Evolutionary conservation across 2,888 invertebrate species (phyloP).

Genomic region (Neoitamus cyanurus): DNA sequence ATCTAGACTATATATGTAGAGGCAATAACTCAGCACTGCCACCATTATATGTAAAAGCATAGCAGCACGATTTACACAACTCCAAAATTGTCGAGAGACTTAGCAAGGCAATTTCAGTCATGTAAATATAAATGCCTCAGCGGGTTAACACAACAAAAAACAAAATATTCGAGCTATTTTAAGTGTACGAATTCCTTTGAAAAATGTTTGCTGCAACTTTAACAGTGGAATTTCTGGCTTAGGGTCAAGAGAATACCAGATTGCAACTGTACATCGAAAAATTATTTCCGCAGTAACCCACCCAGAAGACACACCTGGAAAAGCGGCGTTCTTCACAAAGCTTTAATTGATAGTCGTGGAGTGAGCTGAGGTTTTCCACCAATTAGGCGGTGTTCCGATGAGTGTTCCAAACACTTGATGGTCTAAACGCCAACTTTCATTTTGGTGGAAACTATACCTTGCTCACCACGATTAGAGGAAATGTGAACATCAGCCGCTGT

Average conservation of each 20-base stretch:
- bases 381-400: neutral
- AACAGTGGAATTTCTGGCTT: neutral
- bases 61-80: neutral
- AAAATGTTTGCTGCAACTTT: neutral
- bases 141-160: neutral
- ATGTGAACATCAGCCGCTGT: neutral
- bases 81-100: neutral
- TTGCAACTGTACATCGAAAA: neutral
- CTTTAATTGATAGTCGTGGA: neutral
- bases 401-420: neutral
- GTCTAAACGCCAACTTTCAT: neutral
- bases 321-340: neutral
- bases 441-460: neutral
- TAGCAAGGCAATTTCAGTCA: neutral
- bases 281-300: neutral
- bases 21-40: neutral
- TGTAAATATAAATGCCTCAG: neutral
- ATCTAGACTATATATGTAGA: neutral
- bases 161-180: neutral
- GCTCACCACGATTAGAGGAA: neutral
- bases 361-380: neutral
- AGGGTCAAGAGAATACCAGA: neutral
- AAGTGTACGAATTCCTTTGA: neutral
- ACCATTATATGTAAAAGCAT: neutral
- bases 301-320: neutral